Conservation (phyloP, 2,797 vertebrate genomes). For the Anguilla pacifica region DNA sequence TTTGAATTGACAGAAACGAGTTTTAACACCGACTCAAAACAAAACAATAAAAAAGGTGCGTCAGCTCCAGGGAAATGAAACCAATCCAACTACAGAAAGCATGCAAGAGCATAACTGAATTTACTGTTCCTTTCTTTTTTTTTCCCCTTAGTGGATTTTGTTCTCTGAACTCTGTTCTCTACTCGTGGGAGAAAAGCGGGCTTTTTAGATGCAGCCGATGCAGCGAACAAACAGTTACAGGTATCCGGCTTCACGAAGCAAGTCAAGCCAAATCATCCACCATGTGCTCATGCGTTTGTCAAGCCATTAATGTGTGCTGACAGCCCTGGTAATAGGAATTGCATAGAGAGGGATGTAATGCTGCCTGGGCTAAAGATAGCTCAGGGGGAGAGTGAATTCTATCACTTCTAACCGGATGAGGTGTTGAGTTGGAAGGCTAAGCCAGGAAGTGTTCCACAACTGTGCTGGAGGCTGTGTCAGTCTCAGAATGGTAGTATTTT, state of each 20-base stretch:
- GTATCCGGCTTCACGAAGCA: conserved; percentile 25
- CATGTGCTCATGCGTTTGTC: conserved; percentile 8
- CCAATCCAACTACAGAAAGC: conserved; percentile 54
- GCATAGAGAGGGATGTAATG: neutral
- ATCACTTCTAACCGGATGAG: neutral
- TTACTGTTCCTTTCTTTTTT: conserved; percentile 58
- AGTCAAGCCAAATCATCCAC: conserved; percentile 10
- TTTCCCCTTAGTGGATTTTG: conserved; percentile 46
- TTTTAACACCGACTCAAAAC: conserved; percentile 62
- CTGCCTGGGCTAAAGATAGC: neutral
- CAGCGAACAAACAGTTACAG: conserved; percentile 39
- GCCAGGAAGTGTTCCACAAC: neutral
- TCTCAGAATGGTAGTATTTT: neutral
- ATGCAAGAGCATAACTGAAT: conserved; percentile 59
- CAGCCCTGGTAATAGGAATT: conserved; percentile 26
- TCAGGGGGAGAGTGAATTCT: neutral
- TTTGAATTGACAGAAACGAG: conserved; percentile 65
- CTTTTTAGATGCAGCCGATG: conserved; percentile 36
- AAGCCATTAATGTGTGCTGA: conserved; percentile 27
- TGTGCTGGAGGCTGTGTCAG: neutral
- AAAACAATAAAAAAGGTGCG: conserved; percentile 57
- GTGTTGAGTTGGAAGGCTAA: neutral
- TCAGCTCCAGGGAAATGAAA: conserved; percentile 71
- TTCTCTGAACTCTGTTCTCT: conserved; percentile 57
- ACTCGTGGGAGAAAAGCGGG: conserved; percentile 55